Conservation (phyloP, 2,888 invertebrate genomes). For the Yponomeuta cagnagella region DNA sequence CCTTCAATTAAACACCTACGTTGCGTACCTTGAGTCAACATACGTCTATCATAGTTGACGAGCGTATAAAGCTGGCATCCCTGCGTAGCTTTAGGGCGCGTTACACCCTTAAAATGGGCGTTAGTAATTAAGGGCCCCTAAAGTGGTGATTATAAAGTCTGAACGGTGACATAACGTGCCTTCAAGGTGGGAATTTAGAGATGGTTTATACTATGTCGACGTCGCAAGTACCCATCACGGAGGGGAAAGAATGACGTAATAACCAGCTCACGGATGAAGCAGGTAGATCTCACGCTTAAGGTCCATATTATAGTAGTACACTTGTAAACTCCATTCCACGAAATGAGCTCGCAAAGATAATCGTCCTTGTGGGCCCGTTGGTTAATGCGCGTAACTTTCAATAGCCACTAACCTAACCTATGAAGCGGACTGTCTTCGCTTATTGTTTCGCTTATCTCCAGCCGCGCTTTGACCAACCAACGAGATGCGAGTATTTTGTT, state of each 20-base stretch:
- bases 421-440: too few species aligned
- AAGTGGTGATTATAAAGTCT: conserved; percentile 54
- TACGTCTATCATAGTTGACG: conserved; percentile 58
- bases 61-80: conserved; percentile 45
- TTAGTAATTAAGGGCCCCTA: conserved; percentile 70
- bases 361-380: too few species aligned
- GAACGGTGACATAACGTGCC: conserved; percentile 20
- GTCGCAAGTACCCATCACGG: background rate
- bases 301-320: too few species aligned
- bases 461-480: too few species aligned
- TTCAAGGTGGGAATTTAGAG: conserved; percentile 19
- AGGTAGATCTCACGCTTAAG: background rate
- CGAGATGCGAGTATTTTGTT: too few species aligned
- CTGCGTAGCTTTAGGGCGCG: conserved; percentile 56
- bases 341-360: too few species aligned
- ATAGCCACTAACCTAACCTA: too few species aligned
- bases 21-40: conserved; percentile 32
- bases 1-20: conserved; percentile 19
- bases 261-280: background rate
- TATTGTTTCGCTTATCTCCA: too few species aligned
- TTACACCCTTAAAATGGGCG: conserved; percentile 64
- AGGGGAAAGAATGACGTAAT: conserved; percentile 4
- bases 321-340: too few species aligned
- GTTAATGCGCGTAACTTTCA: too few species aligned
- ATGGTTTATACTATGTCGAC: conserved; percentile 12